These are phyloP conservation scores for Andricus curvator DNA, from an alignment of 2,888 invertebrate genomes.

Conservation along the genomic window DNA sequence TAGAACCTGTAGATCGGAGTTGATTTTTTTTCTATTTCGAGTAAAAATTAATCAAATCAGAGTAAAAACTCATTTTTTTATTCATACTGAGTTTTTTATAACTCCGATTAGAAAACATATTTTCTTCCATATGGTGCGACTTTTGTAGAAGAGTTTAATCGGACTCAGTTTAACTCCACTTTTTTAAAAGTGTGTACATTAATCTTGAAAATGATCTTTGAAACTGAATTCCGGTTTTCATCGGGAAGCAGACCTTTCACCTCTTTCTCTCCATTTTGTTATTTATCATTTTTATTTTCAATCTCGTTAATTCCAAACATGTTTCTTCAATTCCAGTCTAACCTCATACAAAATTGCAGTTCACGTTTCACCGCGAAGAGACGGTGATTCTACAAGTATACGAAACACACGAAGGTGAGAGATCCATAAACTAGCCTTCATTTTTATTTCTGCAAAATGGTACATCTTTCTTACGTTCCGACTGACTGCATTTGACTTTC, in stretches of 20 bases:
- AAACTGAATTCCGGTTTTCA: slow-evolving; percentile 4
- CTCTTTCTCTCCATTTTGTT: background rate
- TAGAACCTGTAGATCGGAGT: too few species aligned
- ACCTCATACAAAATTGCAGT: slow-evolving; percentile 5
- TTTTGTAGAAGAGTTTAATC: too few species aligned
- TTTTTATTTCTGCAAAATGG: slow-evolving; percentile 15
- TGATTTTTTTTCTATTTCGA: too few species aligned
- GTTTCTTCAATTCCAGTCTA: background rate
- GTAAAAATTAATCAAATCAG: too few species aligned
- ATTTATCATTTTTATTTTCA: background rate
- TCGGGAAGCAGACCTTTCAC: background rate
- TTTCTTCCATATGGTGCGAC: too few species aligned
- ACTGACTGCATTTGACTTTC: slow-evolving; percentile 28
- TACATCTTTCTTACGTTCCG: slow-evolving; percentile 3
- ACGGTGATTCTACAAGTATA: background rate
- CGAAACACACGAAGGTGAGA: slow-evolving; percentile 1
- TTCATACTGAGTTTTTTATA: too few species aligned
- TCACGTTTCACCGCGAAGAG: background rate
- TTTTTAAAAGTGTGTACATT: background rate
- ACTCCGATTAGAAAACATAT: too few species aligned
- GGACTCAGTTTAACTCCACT: too few species aligned
- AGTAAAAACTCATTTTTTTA: too few species aligned
- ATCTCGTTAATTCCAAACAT: slow-evolving; percentile 13
- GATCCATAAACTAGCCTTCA: background rate
- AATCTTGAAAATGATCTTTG: slow-evolving; percentile 6